Evolutionary conservation across 2,888 invertebrate species (phyloP).

Genomic region (Epinotia demarniana): DNA sequence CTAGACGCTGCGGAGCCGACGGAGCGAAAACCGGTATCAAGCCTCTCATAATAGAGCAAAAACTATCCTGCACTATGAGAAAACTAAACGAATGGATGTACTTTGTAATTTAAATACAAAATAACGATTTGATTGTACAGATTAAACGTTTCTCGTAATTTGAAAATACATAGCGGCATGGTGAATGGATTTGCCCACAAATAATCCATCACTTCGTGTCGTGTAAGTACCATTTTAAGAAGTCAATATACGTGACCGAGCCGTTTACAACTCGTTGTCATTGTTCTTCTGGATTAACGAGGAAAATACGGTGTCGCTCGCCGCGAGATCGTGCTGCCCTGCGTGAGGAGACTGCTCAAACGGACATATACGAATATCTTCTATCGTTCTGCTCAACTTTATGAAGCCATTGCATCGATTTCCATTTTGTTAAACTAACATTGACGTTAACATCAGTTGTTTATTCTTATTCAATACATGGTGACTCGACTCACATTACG

Average conservation of each 20-base stretch:
- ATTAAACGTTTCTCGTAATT: conserved; percentile 7
- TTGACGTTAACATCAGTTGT: conserved; percentile 62
- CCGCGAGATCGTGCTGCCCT: conserved; percentile 53
- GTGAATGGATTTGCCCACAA: conserved; percentile 15
- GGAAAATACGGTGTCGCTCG: conserved; percentile 53
- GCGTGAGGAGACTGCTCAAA: conserved; percentile 66
- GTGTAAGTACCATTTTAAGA: conserved; percentile 55
- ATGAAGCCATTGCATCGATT: conserved; percentile 60
- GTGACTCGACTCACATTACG: conserved; percentile 37
- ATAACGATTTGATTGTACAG: not conserved
- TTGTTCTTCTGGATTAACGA: conserved; percentile 60
- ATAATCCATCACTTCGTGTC: conserved; percentile 53
- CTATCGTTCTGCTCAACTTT: conserved; percentile 56
- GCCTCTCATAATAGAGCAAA: conserved; percentile 65
- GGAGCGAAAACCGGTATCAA: conserved; percentile 71
- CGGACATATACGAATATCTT: conserved; percentile 49
- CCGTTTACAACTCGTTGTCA: conserved; percentile 54
- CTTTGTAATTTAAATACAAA: not conserved
- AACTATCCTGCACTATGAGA: conserved; percentile 50
- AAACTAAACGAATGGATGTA: not conserved
- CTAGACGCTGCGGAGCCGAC: conserved; percentile 79
- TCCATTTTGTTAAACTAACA: conserved; percentile 65
- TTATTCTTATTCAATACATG: conserved; percentile 54
- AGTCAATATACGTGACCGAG: conserved; percentile 60
- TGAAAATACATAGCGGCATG: not conserved